Percentiles rank a stretch among this genome's conserved stretches.
phyloP scores from a whole-genome alignment of 1,140 invertebrate species.

The Drosophila sulfurigaster region DNA sequence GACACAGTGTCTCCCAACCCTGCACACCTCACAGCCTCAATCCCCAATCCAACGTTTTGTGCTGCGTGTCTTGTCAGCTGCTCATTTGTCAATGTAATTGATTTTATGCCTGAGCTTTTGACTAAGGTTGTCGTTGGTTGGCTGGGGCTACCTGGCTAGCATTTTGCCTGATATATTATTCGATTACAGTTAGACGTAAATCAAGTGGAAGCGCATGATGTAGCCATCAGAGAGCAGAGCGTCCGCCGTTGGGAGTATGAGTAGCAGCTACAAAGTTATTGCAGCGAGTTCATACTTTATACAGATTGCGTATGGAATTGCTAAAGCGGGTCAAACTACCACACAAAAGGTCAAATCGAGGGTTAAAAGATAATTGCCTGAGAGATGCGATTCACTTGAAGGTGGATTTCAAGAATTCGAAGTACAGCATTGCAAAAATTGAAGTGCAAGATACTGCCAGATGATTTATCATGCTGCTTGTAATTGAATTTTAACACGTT shows the following conservation, averaged over 20 bases:
- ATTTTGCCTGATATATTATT: slow-evolving; percentile 77
- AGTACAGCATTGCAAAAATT: neutral
- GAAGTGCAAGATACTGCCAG: neutral
- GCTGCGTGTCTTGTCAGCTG: slow-evolving; percentile 72
- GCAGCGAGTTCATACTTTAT: slow-evolving; percentile 33
- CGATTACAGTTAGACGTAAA: slow-evolving; percentile 82
- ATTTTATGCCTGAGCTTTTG: slow-evolving; percentile 80
- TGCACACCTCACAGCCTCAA: neutral
- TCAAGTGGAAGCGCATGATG: slow-evolving; percentile 80
- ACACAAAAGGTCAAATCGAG: slow-evolving; percentile 27
- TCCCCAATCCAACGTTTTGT: neutral
- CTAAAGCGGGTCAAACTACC: slow-evolving; percentile 33
- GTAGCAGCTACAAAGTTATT: slow-evolving; percentile 13
- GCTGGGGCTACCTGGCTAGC: slow-evolving; percentile 42
- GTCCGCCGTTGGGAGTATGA: neutral
- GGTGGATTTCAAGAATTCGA: neutral
- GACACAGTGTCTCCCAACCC: slow-evolving; percentile 44
- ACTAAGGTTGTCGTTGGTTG: slow-evolving; percentile 62
- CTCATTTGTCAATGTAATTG: slow-evolving; percentile 84
- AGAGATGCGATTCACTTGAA: slow-evolving; percentile 5
- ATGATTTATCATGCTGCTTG: slow-evolving; percentile 29
- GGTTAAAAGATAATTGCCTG: slow-evolving; percentile 39
- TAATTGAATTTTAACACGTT: slow-evolving; percentile 65
- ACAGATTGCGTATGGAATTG: slow-evolving; percentile 21
- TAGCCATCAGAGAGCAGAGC: slow-evolving; percentile 59